Base-by-base conservation (phyloP, 2,888 invertebrate species). In the Cataglyphis albicans region DNA sequence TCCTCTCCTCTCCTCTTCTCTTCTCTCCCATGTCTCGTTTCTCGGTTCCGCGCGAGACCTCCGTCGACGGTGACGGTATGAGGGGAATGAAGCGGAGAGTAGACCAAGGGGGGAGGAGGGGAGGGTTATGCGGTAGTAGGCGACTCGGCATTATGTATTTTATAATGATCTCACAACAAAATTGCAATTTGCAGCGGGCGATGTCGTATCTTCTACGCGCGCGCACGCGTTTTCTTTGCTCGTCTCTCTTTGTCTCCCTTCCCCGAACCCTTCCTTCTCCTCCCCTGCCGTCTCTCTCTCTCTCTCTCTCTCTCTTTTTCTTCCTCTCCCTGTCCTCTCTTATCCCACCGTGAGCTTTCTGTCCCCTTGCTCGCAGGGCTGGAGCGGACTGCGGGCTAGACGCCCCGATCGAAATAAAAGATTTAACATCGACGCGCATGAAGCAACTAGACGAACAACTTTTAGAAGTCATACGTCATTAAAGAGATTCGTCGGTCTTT, bases 151-250 rank as follows among this genome's bases (percentile, higher is more conserved):
- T 94, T 94, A 93, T 93, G 93, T 92, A 93, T 93, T 94, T 94
- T 93, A 93, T 94, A 94, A 94, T 93, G 94, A 94, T 94, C 93
- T 92, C 93, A 92, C 92, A 92, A 93, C 92, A 92, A 94, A 94
- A 94, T 93, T 93, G 93, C 92, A 93, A 94, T 93, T 94, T 92
- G 92, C 92, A 91, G 89, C 89, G 89, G 90, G 91, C 91, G 90
- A 91, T 91, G 92, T 93, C 90, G 78, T 59, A 80, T 80, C 78
- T 80, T 44, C 78, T 70, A 80, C 78, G 78, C 78, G 57, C 78
- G 55, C 76, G 78, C 76, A 29, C 78, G 15, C 44, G 32, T 55
- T 68, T 68, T 70, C 44, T 68, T 44, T 21, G 9, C 44, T 41
- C 21, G 32, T 76, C 75, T 81, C 81, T 81, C 81, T 61, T 44